Conservation (phyloP, 2,888 invertebrate species). For the Taenaris catops region DNA sequence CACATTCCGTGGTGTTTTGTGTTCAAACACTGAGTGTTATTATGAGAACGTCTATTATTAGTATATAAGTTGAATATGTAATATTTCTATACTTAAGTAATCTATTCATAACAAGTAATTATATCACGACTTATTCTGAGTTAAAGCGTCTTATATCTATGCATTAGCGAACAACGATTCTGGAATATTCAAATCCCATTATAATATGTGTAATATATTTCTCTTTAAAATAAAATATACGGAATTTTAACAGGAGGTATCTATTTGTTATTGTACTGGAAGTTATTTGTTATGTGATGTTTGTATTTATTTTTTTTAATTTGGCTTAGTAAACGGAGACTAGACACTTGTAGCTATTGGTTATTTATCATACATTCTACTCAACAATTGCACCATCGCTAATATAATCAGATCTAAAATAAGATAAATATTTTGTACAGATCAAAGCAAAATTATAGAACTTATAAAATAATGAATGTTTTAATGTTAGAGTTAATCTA, state of each 20-base stretch:
- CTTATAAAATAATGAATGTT: constrained; percentile 62
- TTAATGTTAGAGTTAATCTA: constrained; percentile 65
- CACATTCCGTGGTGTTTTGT: constrained; percentile 24
- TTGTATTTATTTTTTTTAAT: constrained; percentile 26
- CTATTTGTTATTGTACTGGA: constrained; percentile 57
- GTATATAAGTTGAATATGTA: constrained; percentile 25
- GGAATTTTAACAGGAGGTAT: constrained; percentile 72
- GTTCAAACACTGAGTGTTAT: constrained; percentile 29
- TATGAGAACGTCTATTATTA: constrained; percentile 37
- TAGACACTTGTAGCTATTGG: constrained; percentile 33
- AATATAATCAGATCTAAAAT: constrained; percentile 62
- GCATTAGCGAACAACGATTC: constrained; percentile 39
- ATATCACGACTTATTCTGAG: constrained; percentile 63
- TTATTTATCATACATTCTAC: constrained; percentile 24
- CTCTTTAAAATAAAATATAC: constrained; percentile 61
- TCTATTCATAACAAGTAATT: constrained; percentile 31
- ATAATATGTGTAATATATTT: constrained; percentile 51
- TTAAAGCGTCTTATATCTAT: constrained; percentile 64
- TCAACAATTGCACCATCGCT: constrained; percentile 42
- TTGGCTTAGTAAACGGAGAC: constrained; percentile 33
- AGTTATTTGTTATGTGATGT: constrained; percentile 49
- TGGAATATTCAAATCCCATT: constrained; percentile 43
- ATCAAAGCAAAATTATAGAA: constrained; percentile 78
- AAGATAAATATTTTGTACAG: constrained; percentile 59
- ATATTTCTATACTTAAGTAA: constrained; percentile 31